Evolutionary conservation across 2,797 vertebrate species (phyloP).

Genomic region (Lates japonicus): DNA sequence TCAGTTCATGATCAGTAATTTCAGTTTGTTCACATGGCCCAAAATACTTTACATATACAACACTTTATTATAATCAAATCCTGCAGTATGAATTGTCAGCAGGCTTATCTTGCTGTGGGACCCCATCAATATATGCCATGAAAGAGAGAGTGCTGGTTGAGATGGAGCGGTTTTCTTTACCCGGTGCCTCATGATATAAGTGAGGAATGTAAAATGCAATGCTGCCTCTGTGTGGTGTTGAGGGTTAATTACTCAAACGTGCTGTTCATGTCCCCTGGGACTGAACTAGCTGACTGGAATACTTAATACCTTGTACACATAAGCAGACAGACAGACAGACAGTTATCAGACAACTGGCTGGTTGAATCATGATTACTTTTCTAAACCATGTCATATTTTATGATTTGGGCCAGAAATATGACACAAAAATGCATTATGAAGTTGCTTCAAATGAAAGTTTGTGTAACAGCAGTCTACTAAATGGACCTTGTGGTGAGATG

Average conservation of each 20-base stretch:
- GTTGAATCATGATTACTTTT: not conserved
- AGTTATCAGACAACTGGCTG: not conserved
- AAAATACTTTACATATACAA: not conserved
- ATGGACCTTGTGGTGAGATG: too few species aligned
- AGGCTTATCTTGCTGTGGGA: not conserved
- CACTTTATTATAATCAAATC: not conserved
- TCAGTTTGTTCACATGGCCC: too few species aligned
- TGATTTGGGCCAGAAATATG: not conserved
- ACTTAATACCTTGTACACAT: not conserved
- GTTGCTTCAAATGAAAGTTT: too few species aligned
- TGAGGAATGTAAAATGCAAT: constrained; percentile 68
- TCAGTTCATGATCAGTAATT: not conserved
- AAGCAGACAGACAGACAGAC: not conserved
- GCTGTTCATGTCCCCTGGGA: constrained; percentile 26
- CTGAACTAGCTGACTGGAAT: not conserved
- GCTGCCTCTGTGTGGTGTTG: constrained; percentile 82
- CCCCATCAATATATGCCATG: not conserved
- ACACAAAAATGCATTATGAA: not conserved
- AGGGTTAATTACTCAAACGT: constrained; percentile 66
- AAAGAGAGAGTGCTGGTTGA: not conserved
- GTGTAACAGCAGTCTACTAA: too few species aligned
- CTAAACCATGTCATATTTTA: not conserved
- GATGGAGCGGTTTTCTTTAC: not conserved
- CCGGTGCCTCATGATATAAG: not conserved
- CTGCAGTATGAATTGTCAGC: not conserved